These are phyloP conservation scores for Bujurquina vittata DNA, from an alignment of 2,113 vertebrate genomes.

Conservation along the genomic window DNA sequence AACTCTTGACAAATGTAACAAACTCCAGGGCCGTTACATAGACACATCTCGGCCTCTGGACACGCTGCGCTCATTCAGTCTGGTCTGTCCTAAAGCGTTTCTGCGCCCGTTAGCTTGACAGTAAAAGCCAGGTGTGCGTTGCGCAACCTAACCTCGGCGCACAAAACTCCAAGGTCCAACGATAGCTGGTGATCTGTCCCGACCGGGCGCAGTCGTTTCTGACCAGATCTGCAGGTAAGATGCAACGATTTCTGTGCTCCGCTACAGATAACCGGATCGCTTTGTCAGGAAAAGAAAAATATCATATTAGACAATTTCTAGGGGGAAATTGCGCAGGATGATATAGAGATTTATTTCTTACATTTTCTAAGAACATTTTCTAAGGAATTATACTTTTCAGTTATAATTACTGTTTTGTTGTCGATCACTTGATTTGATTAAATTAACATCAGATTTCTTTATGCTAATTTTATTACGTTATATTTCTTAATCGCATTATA, in stretches of 20 bases:
- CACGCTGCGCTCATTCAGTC: background rate
- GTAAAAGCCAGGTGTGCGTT: constrained; percentile 50
- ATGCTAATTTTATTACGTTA: background rate
- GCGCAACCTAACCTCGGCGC: constrained; percentile 37
- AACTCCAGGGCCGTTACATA: background rate
- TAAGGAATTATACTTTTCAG: background rate
- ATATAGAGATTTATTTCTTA: background rate
- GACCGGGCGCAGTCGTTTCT: constrained; percentile 13
- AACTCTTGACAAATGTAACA: too few relatives aligned
- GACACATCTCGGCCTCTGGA: background rate
- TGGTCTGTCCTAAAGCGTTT: constrained; percentile 3
- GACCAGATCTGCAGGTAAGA: constrained; percentile 71
- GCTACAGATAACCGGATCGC: background rate
- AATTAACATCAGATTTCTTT: background rate
- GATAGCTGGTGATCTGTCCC: constrained; percentile 39
- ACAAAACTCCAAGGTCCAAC: constrained; percentile 78
- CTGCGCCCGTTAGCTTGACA: constrained; percentile 48
- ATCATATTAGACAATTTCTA: background rate
- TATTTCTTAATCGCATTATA: background rate
- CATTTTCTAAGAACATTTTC: background rate
- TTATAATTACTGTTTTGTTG: background rate
- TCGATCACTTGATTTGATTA: background rate
- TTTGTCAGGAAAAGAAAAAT: background rate
- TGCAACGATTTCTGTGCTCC: background rate
- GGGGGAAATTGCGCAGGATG: background rate